Percentiles rank a stretch among this genome's conserved stretches.
These are phyloP conservation scores for Anhinga rufa DNA, from an alignment of 2,113 vertebrate genomes.

Conservation along the genomic window DNA sequence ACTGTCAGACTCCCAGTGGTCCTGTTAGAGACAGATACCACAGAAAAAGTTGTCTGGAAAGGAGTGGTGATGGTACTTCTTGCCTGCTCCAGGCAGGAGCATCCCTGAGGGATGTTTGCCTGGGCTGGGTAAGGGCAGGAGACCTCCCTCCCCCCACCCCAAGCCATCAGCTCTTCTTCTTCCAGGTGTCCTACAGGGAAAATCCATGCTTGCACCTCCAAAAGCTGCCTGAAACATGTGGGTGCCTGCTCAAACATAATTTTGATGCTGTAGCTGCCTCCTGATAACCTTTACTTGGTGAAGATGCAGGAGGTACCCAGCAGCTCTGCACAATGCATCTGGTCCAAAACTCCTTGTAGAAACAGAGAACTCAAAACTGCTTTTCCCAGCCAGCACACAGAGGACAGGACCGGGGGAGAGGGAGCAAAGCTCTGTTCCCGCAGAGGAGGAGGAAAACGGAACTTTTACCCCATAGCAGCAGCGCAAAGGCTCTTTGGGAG, in stretches of 20 bases:
- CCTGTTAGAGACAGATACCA: not conserved
- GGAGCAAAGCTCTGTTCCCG: not conserved
- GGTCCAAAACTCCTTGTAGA: not conserved
- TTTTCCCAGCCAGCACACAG: not conserved
- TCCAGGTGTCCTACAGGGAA: not conserved
- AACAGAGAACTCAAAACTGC: not conserved
- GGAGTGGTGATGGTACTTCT: not conserved
- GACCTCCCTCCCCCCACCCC: accelerated
- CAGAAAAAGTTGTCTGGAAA: not conserved
- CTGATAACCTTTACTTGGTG: not conserved
- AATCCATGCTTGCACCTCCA: not conserved
- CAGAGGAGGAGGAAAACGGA: not conserved
- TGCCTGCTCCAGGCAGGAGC: not conserved
- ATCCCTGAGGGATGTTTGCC: not conserved
- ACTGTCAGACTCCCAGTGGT: not conserved
- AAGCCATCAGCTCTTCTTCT: not conserved
- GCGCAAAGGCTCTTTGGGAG: not conserved
- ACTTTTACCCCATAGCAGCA: not conserved
- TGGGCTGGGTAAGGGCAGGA: not conserved
- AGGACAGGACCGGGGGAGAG: not conserved
- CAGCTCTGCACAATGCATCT: not conserved
- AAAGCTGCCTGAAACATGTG: not conserved
- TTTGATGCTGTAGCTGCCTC: not conserved
- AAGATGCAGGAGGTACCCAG: not conserved
- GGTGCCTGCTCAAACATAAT: not conserved